A percentile compares a stretch with the other conserved stretches of the same genome.
phyloP scores from a whole-genome alignment of 2,113 vertebrate species.

The Pao palembangensis region DNA sequence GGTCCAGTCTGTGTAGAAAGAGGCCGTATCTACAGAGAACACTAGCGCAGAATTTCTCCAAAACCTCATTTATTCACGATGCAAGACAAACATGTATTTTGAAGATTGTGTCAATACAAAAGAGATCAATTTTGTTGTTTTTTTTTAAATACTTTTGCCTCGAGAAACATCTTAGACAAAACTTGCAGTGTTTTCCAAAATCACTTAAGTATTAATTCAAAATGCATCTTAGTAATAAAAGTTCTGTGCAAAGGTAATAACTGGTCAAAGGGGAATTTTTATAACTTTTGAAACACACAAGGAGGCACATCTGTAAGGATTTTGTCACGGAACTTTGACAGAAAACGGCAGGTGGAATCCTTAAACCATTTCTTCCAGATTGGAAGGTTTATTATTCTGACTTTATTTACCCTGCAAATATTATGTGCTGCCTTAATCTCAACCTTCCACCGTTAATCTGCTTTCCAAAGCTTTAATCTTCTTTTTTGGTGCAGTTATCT shows the following conservation, averaged over 20 bases:
- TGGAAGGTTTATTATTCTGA: too few species aligned
- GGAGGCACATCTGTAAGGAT: too few species aligned
- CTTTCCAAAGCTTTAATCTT: neutral
- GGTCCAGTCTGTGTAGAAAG: neutral
- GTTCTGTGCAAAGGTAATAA: constrained; percentile 12
- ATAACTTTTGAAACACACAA: too few species aligned
- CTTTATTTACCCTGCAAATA: neutral
- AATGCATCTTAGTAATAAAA: neutral
- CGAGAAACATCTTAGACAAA: too few species aligned
- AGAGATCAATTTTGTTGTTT: too few species aligned
- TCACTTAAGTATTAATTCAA: neutral
- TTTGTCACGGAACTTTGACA: too few species aligned
- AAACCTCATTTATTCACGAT: too few species aligned
- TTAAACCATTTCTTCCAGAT: too few species aligned
- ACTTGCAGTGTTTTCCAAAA: neutral
- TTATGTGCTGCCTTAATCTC: neutral
- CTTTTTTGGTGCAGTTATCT: neutral
- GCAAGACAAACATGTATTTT: too few species aligned
- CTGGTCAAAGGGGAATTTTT: neutral
- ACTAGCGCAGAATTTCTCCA: neutral
- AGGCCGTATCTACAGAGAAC: neutral
- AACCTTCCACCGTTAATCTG: neutral
- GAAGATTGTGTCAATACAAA: too few species aligned
- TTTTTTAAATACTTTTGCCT: too few species aligned
- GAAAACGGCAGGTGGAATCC: too few species aligned